Base-by-base conservation (phyloP, 1,140 invertebrate species). In the Alviniconcha marisindica region DNA sequence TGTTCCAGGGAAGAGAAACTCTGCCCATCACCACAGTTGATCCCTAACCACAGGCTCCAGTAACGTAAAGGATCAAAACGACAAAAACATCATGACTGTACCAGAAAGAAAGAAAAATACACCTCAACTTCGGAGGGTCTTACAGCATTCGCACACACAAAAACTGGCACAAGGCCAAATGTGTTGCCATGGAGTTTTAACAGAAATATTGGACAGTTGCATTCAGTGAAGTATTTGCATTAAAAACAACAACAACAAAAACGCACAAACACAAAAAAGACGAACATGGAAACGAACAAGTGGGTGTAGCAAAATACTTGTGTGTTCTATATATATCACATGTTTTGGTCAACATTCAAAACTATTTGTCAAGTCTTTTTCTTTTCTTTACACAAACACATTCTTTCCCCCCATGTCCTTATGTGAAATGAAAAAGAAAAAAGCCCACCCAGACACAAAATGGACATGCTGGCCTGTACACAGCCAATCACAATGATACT, bases 331-430 rank as follows among this genome's bases (percentile, higher is more conserved):
- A 40, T 40, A 10, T 71, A 71, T 71, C 69, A 71, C 69, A 71
- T 40, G 15, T 71, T 21, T 71, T 71, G 69, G 69, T 71, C 69
- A 71, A 71, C 69, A 71, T 33, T 28, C 69, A 71, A 71, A 48
- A 5, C 44, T 48, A 10, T 71, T 71, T 71, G 24, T 33, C 69
- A 71, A 40, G 36, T 40, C 18, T 71, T 36, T 71, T 36, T 60
- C n/a, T 24, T 60, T 60, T 4, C 36, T 71, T 71, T 71, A 71
- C 40, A 71, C 69, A 71, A 40, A 33, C 40, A 21, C 33, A 40
- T 71, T 48, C 7, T 48, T 48, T 48, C 18, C 44, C 18, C 7
- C 44, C 44, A 10, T 18, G 44, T 48, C n/a, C n/a, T n/a, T n/a
- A n/a, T n/a, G n/a, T n/a, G n/a, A n/a, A n/a, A n/a, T 48, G 5